Percentiles rank a stretch among this genome's conserved stretches.
Conservation (phyloP, 2,888 invertebrate genomes). For the Rhamnusium bicolor region DNA sequence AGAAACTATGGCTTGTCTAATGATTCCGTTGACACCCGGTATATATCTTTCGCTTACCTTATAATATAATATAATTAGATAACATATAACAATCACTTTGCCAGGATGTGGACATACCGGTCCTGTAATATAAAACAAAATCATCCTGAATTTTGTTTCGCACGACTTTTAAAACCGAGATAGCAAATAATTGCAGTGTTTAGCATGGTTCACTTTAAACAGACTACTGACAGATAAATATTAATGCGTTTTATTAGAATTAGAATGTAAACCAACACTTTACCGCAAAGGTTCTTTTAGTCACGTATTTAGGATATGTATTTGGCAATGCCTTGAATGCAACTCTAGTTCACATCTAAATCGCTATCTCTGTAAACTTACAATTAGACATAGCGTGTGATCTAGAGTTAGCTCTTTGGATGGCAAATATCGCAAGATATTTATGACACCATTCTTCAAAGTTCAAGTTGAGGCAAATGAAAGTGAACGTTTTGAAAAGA, state of each 20-base stretch:
- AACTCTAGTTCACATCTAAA: constrained; percentile 2
- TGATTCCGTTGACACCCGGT: no score
- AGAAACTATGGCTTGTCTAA: no score
- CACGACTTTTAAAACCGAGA: no score
- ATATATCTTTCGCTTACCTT: no score
- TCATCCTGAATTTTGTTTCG: no score
- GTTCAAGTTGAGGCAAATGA: constrained; percentile 48
- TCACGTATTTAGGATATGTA: constrained; percentile 8
- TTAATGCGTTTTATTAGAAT: background rate
- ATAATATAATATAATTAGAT: no score
- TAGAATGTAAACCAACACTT: background rate
- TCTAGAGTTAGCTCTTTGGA: background rate
- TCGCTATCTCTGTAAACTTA: background rate
- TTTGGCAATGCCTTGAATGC: constrained; percentile 10
- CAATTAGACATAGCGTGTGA: background rate
- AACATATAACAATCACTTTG: no score
- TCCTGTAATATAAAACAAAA: no score
- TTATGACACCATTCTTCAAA: constrained; percentile 49
- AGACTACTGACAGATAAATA: background rate
- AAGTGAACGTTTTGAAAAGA: constrained; percentile 41
- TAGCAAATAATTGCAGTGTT: no score
- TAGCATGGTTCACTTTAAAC: background rate
- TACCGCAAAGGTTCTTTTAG: constrained; percentile 4
- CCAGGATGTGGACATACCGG: no score
- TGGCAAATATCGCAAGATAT: constrained; percentile 37